Conservation (phyloP, 2,797 vertebrate species). For the Pantherophis vulpinus region DNA sequence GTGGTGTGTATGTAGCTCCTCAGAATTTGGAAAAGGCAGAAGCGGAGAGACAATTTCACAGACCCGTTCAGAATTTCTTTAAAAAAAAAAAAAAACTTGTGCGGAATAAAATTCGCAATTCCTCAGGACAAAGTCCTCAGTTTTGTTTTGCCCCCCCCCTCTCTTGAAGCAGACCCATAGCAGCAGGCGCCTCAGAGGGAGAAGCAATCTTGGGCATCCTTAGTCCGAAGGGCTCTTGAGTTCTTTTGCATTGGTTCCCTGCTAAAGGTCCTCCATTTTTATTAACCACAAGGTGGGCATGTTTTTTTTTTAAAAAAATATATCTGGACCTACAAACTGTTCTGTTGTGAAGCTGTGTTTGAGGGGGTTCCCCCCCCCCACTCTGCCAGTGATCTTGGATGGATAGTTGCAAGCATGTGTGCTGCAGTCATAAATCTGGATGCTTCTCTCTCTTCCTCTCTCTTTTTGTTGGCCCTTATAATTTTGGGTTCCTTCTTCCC, state of each 20-base stretch:
- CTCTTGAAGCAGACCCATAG: not conserved
- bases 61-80: not conserved
- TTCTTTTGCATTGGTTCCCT: not conserved
- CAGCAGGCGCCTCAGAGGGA: not conserved
- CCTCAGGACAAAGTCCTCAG: not conserved
- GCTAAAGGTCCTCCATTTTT: not conserved
- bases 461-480: conserved; percentile 4
- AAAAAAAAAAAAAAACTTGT: not conserved
- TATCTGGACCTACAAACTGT: not conserved
- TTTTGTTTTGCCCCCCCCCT: not conserved
- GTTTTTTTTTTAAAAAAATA: not conserved
- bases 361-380: too few relatives aligned
- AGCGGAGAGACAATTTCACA: accelerated
- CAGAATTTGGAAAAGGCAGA: not conserved
- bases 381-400: conserved; percentile 40
- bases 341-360: not conserved
- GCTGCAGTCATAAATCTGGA: conserved; percentile 59
- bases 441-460: not conserved
- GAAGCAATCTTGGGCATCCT: not conserved
- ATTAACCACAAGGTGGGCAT: conserved; percentile 2
- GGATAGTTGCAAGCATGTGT: conserved; percentile 19
- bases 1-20: not conserved
- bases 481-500: not conserved
- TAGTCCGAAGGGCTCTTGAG: not conserved
- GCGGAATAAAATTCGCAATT: accelerated